These are phyloP conservation scores for Loriculus beryllinus DNA, from an alignment of 2,797 vertebrate genomes.

Conservation along the genomic window DNA sequence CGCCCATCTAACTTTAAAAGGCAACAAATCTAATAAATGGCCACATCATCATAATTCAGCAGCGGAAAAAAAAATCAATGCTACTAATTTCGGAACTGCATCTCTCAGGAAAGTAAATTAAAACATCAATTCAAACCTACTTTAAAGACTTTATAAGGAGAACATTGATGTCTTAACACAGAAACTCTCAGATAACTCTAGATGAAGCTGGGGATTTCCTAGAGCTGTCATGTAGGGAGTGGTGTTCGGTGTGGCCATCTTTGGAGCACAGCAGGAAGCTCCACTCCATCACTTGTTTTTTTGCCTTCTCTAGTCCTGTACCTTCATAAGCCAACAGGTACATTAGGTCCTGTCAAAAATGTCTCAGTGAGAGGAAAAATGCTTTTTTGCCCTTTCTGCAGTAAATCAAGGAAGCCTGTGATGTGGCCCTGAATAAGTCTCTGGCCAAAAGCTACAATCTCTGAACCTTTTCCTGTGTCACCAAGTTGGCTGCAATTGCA, in stretches of 20 bases:
- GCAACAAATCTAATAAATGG: constrained; percentile 57
- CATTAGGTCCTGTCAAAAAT: background rate
- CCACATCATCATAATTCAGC: constrained; percentile 42
- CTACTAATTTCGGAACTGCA: constrained; percentile 32
- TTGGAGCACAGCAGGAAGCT: background rate
- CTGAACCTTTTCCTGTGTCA: background rate
- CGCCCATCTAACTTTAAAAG: constrained; percentile 21
- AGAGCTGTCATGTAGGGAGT: background rate
- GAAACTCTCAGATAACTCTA: background rate
- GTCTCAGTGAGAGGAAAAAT: background rate
- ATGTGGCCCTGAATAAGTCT: background rate
- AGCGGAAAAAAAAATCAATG: background rate
- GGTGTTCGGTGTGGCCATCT: background rate
- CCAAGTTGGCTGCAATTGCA: background rate
- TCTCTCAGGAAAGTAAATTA: constrained; percentile 58
- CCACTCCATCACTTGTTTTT: background rate
- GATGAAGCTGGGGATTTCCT: background rate
- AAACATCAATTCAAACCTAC: constrained; percentile 50
- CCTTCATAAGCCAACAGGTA: background rate
- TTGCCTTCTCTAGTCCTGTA: background rate
- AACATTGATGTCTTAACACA: background rate
- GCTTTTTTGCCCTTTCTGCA: background rate
- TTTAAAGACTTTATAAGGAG: constrained; percentile 1
- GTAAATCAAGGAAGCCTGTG: background rate
- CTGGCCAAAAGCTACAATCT: background rate